Evolutionary conservation across 2,797 vertebrate genomes (phyloP).

Genomic region (Alouatta caraya): DNA sequence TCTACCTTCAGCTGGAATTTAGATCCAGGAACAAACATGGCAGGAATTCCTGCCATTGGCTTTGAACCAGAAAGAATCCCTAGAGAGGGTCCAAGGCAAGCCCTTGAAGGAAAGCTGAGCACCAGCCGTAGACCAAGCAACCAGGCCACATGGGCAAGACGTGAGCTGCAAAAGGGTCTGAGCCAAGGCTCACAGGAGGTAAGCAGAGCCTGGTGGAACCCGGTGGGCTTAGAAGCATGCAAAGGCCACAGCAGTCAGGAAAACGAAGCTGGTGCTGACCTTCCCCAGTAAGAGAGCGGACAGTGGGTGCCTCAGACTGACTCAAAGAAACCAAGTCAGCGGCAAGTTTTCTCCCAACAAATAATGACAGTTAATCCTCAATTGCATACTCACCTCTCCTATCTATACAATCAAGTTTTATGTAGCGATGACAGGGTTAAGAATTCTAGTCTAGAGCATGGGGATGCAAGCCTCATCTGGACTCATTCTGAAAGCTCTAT

Average conservation of each 20-base stretch:
- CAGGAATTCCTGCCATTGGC: not conserved
- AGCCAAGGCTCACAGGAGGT: not conserved
- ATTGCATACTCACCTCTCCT: not conserved
- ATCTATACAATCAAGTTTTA: not conserved
- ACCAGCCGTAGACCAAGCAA: not conserved
- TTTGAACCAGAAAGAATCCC: not conserved
- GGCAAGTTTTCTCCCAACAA: not conserved
- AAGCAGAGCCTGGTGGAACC: no score
- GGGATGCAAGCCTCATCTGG: not conserved
- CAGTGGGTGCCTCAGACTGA: rapidly evolving
- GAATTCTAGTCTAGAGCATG: rapidly evolving
- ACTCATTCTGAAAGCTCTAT: rapidly evolving
- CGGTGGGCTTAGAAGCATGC: rapidly evolving
- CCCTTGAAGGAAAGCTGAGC: not conserved
- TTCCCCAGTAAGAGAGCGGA: not conserved
- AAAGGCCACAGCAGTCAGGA: not conserved
- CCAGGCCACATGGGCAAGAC: not conserved
- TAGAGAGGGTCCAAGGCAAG: not conserved
- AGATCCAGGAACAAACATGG: not conserved
- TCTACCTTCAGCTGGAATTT: not conserved
- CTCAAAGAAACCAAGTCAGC: not conserved
- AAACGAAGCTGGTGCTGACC: not conserved
- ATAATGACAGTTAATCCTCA: not conserved
- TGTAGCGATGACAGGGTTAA: not conserved
- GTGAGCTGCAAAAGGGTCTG: no score